Evolutionary conservation across 2,888 invertebrate species (phyloP), one percentile per base, ranked within the genome.

Genomic region (Leptinotarsa tumamoca): DNA sequence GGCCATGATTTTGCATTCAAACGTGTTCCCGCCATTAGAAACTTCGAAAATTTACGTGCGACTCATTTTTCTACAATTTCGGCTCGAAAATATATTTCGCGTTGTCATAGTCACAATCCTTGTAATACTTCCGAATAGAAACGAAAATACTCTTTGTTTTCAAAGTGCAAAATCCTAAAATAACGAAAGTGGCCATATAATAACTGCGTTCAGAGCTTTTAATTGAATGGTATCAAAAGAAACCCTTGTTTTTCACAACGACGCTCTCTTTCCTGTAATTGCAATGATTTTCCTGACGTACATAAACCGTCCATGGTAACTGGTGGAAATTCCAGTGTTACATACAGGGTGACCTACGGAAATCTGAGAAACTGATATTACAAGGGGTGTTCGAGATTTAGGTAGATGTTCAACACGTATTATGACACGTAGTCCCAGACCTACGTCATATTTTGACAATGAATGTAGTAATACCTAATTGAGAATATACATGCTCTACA

Each of bases 1-100:
- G 70, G 58, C 70, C 61, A 77, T 21, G 15, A 58, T 23, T 23
- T 14, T 15, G 14, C 14, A n/a, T 58, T 58, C 21, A 14, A 58
- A 58, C 4, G 13, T 18, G 21, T 58, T 58, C 58, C 58, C 58
- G 58, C 58, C 58, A 58, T 23, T 58, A 14, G 23, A 54, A 3
- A n/a, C 18, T 54, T 54, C 3, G 54, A 54, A 54, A 54, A 54
- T 54, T 18, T 2, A 18, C 54, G 54, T n/a, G 43, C 43, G 43
- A 43, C 43, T 43, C 13, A 43, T 43, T 43, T 43, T 43, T 43
- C 43, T 2, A 13, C 10, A 43, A 43, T 54, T 18, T 54, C 54
- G 17, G 10, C 4, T 54, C 18, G 18, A 18, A 54, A 54, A 54
- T 54, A 54, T 13, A 43, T 43, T 43, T 43, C 10, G 43, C 3